Conservation (phyloP, 2,113 vertebrate genomes). For the Strix aluco region DNA sequence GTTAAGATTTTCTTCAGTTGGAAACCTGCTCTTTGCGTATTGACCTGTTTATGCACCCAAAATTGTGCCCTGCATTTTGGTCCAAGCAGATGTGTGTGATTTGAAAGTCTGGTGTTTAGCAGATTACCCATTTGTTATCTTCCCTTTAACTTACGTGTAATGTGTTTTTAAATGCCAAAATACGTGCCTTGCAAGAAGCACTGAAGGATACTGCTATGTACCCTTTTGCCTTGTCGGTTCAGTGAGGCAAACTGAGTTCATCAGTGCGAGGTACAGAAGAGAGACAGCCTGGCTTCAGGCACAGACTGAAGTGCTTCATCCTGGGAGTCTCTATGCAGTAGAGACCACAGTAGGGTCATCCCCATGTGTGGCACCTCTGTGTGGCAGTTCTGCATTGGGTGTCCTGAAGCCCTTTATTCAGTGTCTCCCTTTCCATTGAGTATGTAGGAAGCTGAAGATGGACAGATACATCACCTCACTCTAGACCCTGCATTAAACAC, state of each 20-base stretch:
- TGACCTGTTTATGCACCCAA: neutral
- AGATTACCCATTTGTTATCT: neutral
- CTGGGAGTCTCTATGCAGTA: neutral
- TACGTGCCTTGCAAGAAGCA: neutral
- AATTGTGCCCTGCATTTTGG: neutral
- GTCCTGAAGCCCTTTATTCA: neutral
- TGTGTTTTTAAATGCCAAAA: neutral
- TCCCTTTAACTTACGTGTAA: neutral
- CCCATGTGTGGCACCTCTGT: fast-evolving
- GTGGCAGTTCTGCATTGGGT: neutral
- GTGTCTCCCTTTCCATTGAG: neutral
- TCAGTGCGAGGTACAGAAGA: neutral
- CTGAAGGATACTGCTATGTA: neutral
- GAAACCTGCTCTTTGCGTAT: neutral
- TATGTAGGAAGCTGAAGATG: neutral
- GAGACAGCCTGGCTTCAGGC: neutral
- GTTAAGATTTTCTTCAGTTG: neutral
- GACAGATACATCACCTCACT: fast-evolving
- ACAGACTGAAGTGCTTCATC: neutral
- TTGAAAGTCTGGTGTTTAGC: neutral
- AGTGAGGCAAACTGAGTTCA: neutral
- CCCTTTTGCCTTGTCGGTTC: neutral
- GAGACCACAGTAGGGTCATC: neutral
- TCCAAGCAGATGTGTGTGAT: neutral
- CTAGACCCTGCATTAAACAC: neutral